These are phyloP conservation scores for Hypomecis punctinalis DNA, from an alignment of 2,888 invertebrate species.

Conservation along the genomic window DNA sequence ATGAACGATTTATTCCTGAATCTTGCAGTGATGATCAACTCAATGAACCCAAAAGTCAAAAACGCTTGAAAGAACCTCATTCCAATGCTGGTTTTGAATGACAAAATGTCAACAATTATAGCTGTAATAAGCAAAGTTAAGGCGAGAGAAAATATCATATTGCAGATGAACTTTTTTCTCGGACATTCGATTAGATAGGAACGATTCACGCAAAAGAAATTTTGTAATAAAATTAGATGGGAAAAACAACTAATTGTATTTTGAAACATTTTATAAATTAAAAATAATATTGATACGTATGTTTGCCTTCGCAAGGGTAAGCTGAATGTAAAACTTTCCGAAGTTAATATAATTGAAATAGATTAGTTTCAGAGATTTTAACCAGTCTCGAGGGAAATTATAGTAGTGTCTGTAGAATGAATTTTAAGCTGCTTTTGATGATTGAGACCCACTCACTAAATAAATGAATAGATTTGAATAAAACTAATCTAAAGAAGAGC, in stretches of 20 bases:
- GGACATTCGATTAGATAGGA: conserved; percentile 51
- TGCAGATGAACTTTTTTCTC: conserved; percentile 47
- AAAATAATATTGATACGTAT: background rate
- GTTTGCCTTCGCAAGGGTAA: background rate
- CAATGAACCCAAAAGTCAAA: conserved; percentile 47
- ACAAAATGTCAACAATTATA: conserved; percentile 47
- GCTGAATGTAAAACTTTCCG: background rate
- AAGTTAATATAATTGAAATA: background rate
- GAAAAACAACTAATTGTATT: conserved; percentile 47
- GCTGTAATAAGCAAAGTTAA: conserved; percentile 33
- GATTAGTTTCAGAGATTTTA: background rate
- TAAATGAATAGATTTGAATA: too few relatives aligned
- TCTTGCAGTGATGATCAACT: conserved; percentile 47
- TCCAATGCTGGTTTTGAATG: conserved; percentile 21
- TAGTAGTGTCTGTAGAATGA: background rate
- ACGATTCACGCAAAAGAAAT: conserved; percentile 62
- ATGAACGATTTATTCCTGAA: conserved; percentile 44
- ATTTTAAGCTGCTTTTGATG: conserved; percentile 6
- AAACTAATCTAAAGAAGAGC: too few relatives aligned
- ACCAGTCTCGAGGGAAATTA: conserved; percentile 16
- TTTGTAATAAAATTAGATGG: conserved; percentile 56
- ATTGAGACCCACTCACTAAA: background rate
- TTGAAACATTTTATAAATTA: conserved; percentile 9
- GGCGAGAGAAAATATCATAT: conserved; percentile 44
- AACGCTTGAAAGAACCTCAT: conserved; percentile 46